phyloP scores from a whole-genome alignment of 2,797 vertebrate species.

The Acanthurus leucopareius region DNA sequence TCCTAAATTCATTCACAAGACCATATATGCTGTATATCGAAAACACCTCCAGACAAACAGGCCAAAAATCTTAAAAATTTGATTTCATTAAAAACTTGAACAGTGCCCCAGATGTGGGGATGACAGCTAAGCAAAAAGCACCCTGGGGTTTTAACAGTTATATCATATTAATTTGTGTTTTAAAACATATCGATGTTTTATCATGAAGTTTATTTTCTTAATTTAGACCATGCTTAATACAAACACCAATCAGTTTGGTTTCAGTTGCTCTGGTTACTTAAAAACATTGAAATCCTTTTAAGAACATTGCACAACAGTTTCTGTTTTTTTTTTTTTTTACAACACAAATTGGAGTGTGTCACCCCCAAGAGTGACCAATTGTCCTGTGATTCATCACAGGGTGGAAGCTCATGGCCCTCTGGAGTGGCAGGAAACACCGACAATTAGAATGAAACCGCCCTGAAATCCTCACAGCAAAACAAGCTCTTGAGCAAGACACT shows the following conservation, averaged over 20 bases:
- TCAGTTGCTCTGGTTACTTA: constrained; percentile 1
- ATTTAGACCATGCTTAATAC: not conserved
- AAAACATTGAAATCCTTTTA: not conserved
- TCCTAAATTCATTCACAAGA: too few species aligned
- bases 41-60: too few species aligned
- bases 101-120: too few species aligned
- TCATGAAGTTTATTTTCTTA: not conserved
- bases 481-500: not conserved
- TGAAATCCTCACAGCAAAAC: constrained; percentile 23
- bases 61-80: too few species aligned
- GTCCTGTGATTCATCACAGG: constrained; percentile 10
- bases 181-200: not conserved
- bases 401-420: not conserved
- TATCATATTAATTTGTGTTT: not conserved
- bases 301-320: constrained; percentile 31
- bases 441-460: constrained; percentile 4
- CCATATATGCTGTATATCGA: too few species aligned
- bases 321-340: constrained; percentile 28
- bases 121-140: too few species aligned
- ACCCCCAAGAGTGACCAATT: constrained; percentile 9
- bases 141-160: too few species aligned
- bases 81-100: too few species aligned
- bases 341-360: constrained; percentile 26
- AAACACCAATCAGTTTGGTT: not conserved
- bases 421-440: not conserved